A percentile compares a stretch with the other conserved stretches of the same genome.
These are phyloP conservation scores for Coregonus ussuriensis DNA, from an alignment of 2,797 vertebrate genomes.

Conservation along the genomic window DNA sequence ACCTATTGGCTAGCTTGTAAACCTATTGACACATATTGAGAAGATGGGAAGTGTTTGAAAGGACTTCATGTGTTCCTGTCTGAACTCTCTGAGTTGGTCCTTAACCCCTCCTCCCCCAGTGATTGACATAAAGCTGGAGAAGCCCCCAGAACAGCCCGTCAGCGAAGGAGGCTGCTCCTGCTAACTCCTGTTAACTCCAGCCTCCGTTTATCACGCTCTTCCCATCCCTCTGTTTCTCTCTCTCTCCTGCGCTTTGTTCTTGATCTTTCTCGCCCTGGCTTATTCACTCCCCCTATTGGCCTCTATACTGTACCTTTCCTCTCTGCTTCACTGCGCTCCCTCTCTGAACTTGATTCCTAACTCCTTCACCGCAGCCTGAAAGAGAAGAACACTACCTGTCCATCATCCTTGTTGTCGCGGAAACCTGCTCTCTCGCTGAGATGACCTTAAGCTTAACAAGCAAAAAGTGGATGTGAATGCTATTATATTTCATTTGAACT, in stretches of 20 bases:
- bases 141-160: conserved; percentile 90
- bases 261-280: conserved; percentile 60
- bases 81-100: conserved; percentile 47
- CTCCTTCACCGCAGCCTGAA: conserved; percentile 50
- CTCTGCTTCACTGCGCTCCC: conserved; percentile 67
- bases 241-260: conserved; percentile 45
- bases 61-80: neutral
- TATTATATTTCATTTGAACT: conserved; percentile 51
- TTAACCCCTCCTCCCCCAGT: conserved; percentile 85
- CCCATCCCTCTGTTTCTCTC: conserved; percentile 55
- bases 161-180: conserved; percentile 95
- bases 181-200: conserved; percentile 90
- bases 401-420: conserved; percentile 60
- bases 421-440: conserved; percentile 79
- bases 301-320: conserved; percentile 40
- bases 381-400: conserved; percentile 65
- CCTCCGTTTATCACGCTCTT: conserved; percentile 41
- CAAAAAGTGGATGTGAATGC: conserved; percentile 73
- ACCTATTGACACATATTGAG: neutral
- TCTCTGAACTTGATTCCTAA: conserved; percentile 75
- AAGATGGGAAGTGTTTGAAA: neutral
- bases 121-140: conserved; percentile 98
- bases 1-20: neutral
- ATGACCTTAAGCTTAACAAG: conserved; percentile 84
- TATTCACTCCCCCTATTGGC: conserved; percentile 54